Conservation (phyloP, 2,888 invertebrate species). For the Hybos culiciformis region DNA sequence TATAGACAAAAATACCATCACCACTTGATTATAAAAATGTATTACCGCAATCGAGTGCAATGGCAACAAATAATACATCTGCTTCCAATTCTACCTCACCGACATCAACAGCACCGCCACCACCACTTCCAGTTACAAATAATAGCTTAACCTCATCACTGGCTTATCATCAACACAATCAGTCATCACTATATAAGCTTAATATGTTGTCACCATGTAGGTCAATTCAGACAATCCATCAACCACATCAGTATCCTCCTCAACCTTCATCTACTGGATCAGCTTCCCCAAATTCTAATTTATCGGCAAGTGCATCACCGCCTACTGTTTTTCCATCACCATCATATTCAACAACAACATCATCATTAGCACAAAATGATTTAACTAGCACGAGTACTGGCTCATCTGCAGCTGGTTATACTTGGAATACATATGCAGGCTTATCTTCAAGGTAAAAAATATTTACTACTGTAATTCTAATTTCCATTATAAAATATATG, state of each 20-base stretch:
- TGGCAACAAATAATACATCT: background rate
- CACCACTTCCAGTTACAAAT: background rate
- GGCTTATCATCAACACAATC: background rate
- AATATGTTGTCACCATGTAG: constrained; percentile 12
- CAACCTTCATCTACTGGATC: constrained; percentile 34
- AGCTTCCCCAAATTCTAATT: constrained; percentile 29
- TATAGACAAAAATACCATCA: background rate
- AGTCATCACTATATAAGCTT: constrained; percentile 1
- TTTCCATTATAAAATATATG: too few relatives aligned
- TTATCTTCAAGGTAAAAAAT: constrained; percentile 27
- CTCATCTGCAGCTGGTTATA: constrained; percentile 4
- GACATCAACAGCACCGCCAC: constrained; percentile 5
- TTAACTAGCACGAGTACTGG: constrained; percentile 11
- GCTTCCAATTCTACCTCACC: background rate
- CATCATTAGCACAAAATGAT: constrained; percentile 21
- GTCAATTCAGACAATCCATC: constrained; percentile 10
- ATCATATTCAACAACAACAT: constrained; percentile 25
- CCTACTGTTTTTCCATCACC: constrained; percentile 32
- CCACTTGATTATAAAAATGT: background rate
- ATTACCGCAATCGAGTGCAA: background rate
- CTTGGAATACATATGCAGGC: constrained; percentile 28
- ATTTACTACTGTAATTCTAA: too few relatives aligned
- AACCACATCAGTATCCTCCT: constrained; percentile 29
- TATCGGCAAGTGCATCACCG: constrained; percentile 32
- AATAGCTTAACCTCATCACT: background rate